Evolutionary conservation across 2,113 vertebrate species (phyloP), one percentile per base, ranked within the genome.

Genomic region (Tichodroma muraria): DNA sequence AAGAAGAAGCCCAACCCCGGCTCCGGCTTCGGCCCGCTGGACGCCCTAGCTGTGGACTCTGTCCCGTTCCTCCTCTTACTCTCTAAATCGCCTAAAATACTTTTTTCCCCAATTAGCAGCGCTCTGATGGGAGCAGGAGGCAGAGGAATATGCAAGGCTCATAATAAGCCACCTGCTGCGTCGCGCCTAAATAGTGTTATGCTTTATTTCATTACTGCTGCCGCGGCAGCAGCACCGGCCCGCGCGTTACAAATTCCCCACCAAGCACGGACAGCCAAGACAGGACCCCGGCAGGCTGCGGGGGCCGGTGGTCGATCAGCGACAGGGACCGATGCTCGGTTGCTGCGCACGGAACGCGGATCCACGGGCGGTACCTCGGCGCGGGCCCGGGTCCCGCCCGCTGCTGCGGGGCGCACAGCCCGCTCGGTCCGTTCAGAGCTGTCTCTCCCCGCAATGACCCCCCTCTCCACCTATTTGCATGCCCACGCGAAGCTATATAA

Each of bases 101-200:
- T 13, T 52, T 65, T 49, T 5, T 2, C 17, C 54, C 18, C 66
- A 59, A 12, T 89, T 84, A 71, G 52, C 10, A 37, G 16, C 25
- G 3, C 57, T 77, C 37, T 93, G 60, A 75, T 50, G 91, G 73
- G 63, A 91, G 50, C 80, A 86, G 56, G 80, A 86, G 85, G 54
- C 52, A 87, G 82, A 94, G 72, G 90, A 82, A 59, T 50, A 89
- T 13, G 66, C 38, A 30, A 65, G 71, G 23, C 30, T 92, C 38
- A 49, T 76, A 61, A 84, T 59, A 90, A 88, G 89, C 80, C 89
- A 96, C 96, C 95, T 96, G 96, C 96, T 95, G 93, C 50, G 85
- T 30, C 44, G 35, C 20, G 27, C 59, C 85, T 60, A 45, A 42
- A 80, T 71, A 57, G 61, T 50, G 80, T 80, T 53, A 12, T 4